phyloP scores from a whole-genome alignment of 2,113 vertebrate genomes.

The Garra rufa region DNA sequence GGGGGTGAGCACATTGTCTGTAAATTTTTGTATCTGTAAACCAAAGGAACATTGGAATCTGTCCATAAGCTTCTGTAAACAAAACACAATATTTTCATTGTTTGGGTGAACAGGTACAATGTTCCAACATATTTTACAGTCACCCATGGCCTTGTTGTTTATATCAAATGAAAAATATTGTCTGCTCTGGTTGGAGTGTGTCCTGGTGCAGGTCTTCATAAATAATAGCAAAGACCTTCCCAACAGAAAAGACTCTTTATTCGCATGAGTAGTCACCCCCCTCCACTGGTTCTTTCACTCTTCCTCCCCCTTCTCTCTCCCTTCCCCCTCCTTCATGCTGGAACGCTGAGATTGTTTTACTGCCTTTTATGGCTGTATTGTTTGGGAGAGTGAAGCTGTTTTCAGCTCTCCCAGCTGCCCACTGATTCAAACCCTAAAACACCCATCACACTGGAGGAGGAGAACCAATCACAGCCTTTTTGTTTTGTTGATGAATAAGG shows the following conservation, averaged over 20 bases:
- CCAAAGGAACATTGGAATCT: not conserved
- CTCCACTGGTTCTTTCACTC: slow-evolving; percentile 4
- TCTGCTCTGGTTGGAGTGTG: not conserved
- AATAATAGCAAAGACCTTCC: slow-evolving; percentile 29
- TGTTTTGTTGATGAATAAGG: slow-evolving; percentile 12
- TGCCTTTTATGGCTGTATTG: slow-evolving; percentile 65
- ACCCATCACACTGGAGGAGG: slow-evolving; percentile 3
- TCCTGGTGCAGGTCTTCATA: not conserved
- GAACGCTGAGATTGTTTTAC: slow-evolving; percentile 55
- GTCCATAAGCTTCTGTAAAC: not conserved
- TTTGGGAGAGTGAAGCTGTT: slow-evolving; percentile 49
- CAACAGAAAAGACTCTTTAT: slow-evolving; percentile 34
- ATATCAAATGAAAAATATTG: not conserved
- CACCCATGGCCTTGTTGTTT: not conserved
- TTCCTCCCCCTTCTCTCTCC: not conserved
- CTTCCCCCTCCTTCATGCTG: slow-evolving; percentile 36
- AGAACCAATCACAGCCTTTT: slow-evolving; percentile 36
- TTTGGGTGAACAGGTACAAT: not conserved
- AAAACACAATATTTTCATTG: not conserved
- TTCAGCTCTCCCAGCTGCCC: slow-evolving; percentile 51
- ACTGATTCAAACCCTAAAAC: slow-evolving; percentile 27
- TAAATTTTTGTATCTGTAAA: too few species aligned
- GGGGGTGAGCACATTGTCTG: too few species aligned
- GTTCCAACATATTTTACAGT: not conserved
- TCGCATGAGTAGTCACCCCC: slow-evolving; percentile 37